Conservation (phyloP, 1,140 invertebrate species). For the Colletes latitarsis region DNA sequence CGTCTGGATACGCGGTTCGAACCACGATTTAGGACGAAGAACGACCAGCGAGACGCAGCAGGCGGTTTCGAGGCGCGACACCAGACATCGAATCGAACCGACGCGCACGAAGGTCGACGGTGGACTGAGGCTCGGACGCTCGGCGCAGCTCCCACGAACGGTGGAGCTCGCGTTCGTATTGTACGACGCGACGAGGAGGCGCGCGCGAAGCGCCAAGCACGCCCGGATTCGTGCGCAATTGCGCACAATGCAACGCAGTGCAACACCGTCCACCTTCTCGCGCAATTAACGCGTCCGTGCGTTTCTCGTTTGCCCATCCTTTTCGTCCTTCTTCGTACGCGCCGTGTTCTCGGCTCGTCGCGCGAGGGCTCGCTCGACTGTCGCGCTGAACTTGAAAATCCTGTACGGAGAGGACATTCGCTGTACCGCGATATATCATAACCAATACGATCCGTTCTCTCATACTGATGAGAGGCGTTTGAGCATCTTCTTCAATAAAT, state of each 20-base stretch:
- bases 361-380: too few species aligned
- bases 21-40: too few species aligned
- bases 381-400: too few species aligned
- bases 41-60: too few species aligned
- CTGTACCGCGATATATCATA: too few species aligned
- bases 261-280: slow-evolving; percentile 2
- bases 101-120: slow-evolving; percentile 50
- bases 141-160: slow-evolving; percentile 45
- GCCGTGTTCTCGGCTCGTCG: too few species aligned
- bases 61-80: not conserved
- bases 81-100: not conserved
- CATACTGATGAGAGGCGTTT: too few species aligned
- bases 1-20: too few species aligned
- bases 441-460: too few species aligned
- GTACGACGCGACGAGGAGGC: not conserved
- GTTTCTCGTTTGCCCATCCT: not conserved
- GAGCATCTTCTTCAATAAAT: too few species aligned
- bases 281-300: slow-evolving; percentile 11
- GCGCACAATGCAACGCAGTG: not conserved
- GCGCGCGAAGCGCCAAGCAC: not conserved
- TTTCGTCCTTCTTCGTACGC: not conserved
- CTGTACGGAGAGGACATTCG: too few species aligned
- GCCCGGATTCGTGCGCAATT: slow-evolving; percentile 1
- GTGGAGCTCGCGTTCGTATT: slow-evolving; percentile 12
- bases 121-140: slow-evolving; percentile 60